Evolutionary conservation across 1,140 invertebrate species (phyloP).

Genomic region (Chironomus tepperi): DNA sequence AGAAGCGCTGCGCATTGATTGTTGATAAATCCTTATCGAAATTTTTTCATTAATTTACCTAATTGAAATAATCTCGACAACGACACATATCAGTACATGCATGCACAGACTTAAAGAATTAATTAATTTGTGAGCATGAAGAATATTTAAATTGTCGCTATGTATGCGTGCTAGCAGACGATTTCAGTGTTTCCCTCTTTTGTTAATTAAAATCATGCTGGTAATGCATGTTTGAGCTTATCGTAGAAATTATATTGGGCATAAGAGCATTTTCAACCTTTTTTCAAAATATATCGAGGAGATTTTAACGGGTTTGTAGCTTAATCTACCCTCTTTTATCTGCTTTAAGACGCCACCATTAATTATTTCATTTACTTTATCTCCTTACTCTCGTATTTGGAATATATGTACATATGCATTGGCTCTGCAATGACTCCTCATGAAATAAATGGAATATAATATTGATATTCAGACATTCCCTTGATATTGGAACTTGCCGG

Average conservation of each 20-base stretch:
- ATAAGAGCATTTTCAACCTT: neutral
- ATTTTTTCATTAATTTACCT: too few species aligned
- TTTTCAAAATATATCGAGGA: neutral
- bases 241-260: neutral
- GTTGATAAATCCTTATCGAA: too few species aligned
- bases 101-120: neutral
- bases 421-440: too few species aligned
- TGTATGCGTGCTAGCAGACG: constrained; percentile 3
- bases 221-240: neutral
- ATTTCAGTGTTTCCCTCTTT: neutral
- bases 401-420: neutral
- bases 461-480: neutral
- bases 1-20: too few species aligned
- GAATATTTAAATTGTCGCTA: constrained; percentile 8
- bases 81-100: too few species aligned
- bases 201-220: constrained; percentile 5
- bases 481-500: neutral
- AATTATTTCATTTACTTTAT: constrained; percentile 11
- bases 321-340: constrained; percentile 13
- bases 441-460: neutral
- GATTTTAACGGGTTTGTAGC: neutral
- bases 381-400: neutral
- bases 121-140: neutral
- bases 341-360: constrained; percentile 1
- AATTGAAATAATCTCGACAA: too few species aligned